phyloP scores from a whole-genome alignment of 2,797 vertebrate genomes.

The Lepilemur septentrionalis region DNA sequence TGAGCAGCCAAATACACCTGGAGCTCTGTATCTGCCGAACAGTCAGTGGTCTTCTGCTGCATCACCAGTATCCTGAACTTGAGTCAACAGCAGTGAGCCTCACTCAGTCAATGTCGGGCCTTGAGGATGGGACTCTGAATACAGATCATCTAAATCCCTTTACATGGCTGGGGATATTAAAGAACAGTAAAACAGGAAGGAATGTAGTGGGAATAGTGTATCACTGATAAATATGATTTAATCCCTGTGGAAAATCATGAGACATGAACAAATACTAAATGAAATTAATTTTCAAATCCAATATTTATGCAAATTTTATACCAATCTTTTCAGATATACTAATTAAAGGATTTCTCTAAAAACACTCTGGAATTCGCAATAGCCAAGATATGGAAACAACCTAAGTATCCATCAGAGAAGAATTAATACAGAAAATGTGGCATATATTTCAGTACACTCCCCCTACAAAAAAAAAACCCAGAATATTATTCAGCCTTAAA shows the following conservation, averaged over 20 bases:
- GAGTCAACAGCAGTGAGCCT: background rate
- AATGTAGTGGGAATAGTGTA: background rate
- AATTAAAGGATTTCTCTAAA: constrained; percentile 39
- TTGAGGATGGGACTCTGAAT: background rate
- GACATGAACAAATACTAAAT: background rate
- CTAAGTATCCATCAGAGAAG: background rate
- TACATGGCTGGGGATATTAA: background rate
- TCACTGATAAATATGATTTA: background rate
- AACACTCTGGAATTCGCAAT: background rate
- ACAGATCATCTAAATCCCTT: background rate
- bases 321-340: background rate
- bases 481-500: background rate
- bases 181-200: background rate
- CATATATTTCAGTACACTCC: too few relatives aligned
- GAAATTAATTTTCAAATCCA: constrained; percentile 33
- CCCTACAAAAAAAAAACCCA: background rate
- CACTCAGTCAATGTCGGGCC: background rate
- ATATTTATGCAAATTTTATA: background rate
- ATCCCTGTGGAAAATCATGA: background rate
- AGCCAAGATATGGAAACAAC: background rate
- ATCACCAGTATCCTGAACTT: background rate
- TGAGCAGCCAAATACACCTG: background rate
- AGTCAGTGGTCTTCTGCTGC: background rate
- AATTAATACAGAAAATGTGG: background rate
- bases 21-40: background rate